A percentile compares a stretch with the other conserved stretches of the same genome.
Evolutionary conservation across 2,888 invertebrate genomes (phyloP).

Genomic region (Acanthococcus lagerstroemiae): DNA sequence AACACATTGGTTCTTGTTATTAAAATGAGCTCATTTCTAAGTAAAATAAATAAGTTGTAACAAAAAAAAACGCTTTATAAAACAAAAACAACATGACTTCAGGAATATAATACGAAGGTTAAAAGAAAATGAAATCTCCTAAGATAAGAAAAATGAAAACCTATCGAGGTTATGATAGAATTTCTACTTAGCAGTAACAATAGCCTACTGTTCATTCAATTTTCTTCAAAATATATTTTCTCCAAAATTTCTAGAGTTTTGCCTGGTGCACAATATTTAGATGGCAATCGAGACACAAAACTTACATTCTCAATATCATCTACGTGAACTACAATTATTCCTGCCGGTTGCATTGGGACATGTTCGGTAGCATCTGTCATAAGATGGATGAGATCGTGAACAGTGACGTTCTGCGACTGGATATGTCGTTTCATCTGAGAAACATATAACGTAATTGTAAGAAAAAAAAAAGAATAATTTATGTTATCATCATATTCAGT

Average conservation of each 20-base stretch:
- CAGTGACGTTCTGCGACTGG: background rate
- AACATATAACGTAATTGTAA: background rate
- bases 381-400: background rate
- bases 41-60: constrained; percentile 8
- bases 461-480: background rate
- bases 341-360: too few species aligned
- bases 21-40: constrained; percentile 8
- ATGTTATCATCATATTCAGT: background rate
- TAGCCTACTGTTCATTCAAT: too few species aligned
- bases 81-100: constrained; percentile 3
- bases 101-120: background rate
- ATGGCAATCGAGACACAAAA: too few species aligned
- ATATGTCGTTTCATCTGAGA: background rate
- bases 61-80: constrained; percentile 4
- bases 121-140: background rate
- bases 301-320: too few species aligned
- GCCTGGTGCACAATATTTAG: too few species aligned
- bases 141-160: background rate
- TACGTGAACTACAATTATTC: too few species aligned
- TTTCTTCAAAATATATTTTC: too few species aligned
- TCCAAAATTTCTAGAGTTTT: too few species aligned
- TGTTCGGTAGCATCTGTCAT: background rate
- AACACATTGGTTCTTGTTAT: background rate
- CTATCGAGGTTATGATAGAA: too few species aligned
- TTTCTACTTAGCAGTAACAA: too few species aligned